Evolutionary conservation across 35 echinoderm and acorn worm genomes (phyloP).

Genomic region (Ptychodera flava): DNA sequence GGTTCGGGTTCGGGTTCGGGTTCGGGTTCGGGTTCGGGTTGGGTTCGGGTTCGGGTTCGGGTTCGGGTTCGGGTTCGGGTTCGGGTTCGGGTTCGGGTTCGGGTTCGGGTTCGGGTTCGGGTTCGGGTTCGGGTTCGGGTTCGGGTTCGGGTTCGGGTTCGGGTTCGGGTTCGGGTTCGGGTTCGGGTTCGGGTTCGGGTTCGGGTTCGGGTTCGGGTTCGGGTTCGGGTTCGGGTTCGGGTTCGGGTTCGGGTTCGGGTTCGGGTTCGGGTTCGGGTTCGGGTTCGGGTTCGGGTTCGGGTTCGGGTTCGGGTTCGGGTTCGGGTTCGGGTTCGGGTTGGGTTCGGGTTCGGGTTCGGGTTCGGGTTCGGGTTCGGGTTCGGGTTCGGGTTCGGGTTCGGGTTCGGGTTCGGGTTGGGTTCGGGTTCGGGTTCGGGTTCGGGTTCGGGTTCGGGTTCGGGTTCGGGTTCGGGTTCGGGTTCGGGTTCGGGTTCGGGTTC

Average conservation of each 20-base stretch:
- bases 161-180: constrained; percentile 18
- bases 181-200: constrained; percentile 6
- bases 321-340: too few species aligned
- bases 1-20: constrained; percentile 17
- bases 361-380: too few species aligned
- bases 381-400: too few species aligned
- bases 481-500: constrained; percentile 27
- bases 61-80: constrained; percentile 5
- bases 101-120: background rate
- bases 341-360: too few species aligned
- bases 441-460: constrained; percentile 13
- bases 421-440: too few species aligned
- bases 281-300: constrained; percentile 17
- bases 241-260: constrained; percentile 30
- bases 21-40: constrained; percentile 32
- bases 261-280: too few species aligned
- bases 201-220: constrained; percentile 16
- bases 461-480: constrained; percentile 36
- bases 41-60: constrained; percentile 24
- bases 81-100: constrained; percentile 5
- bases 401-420: too few species aligned
- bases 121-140: too few species aligned
- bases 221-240: constrained; percentile 28
- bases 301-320: constrained; percentile 15
- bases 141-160: constrained; percentile 9